Percentiles rank a stretch among this genome's conserved stretches.
Evolutionary conservation across 2,113 vertebrate species (phyloP).

Genomic region (Nibea albiflora): DNA sequence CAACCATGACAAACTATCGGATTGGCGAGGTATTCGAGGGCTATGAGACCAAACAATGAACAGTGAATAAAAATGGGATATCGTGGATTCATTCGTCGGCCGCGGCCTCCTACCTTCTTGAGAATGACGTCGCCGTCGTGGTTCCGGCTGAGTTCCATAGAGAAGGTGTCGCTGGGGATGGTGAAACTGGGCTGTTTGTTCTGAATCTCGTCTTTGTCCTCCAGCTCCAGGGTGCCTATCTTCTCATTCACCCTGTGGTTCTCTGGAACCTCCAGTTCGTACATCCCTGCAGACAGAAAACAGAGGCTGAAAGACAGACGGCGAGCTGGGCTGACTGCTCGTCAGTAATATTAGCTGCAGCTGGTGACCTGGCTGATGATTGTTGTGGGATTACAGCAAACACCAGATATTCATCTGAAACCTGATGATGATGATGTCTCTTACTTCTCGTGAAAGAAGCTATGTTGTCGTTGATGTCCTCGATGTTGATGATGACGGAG

Average conservation of each 20-base stretch:
- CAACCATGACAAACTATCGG: no score
- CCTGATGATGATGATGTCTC: conserved; percentile 24
- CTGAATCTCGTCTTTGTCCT: conserved; percentile 90
- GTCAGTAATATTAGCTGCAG: no score
- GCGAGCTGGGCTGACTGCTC: no score
- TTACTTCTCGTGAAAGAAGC: conserved; percentile 89
- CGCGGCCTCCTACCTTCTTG: conserved; percentile 84
- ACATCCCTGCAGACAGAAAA: conserved; percentile 79
- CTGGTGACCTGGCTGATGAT: no score
- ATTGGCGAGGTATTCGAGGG: neutral
- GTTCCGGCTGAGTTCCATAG: conserved; percentile 73
- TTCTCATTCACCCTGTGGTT: conserved; percentile 82
- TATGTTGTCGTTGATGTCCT: conserved; percentile 92
- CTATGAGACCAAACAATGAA: no score
- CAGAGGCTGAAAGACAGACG: neutral
- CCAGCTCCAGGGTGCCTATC: conserved; percentile 85
- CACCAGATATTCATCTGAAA: no score
- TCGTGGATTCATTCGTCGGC: neutral
- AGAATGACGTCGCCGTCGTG: conserved; percentile 90
- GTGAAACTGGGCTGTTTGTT: conserved; percentile 90
- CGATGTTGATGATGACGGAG: conserved; percentile 87
- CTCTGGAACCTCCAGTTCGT: conserved; percentile 87
- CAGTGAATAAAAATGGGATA: neutral
- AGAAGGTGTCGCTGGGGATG: conserved; percentile 82
- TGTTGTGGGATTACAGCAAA: no score